These are phyloP conservation scores for Nematolebias whitei DNA, from an alignment of 2,113 vertebrate genomes.

Conservation along the genomic window DNA sequence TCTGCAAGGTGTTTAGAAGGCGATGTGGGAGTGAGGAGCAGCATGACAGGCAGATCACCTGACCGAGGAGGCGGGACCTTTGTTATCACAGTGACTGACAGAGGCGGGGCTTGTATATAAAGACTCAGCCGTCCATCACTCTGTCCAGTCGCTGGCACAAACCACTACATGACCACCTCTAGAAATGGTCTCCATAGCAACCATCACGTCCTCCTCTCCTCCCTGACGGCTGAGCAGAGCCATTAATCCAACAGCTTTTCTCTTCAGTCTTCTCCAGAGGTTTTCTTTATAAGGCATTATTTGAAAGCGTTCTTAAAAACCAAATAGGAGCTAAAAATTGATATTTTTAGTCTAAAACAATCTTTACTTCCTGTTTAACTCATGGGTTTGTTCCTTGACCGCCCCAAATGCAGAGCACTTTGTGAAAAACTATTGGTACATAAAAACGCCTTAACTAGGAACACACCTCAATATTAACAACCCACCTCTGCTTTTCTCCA, in stretches of 20 bases:
- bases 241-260: constrained; percentile 34
- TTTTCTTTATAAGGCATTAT: constrained; percentile 59
- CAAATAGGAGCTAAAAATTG: constrained; percentile 62
- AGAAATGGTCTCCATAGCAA: constrained; percentile 31
- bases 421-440: constrained; percentile 77
- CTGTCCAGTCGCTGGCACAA: constrained; percentile 46
- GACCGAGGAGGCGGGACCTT: constrained; percentile 45
- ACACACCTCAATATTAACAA: constrained; percentile 55
- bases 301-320: constrained; percentile 61
- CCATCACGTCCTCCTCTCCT: constrained; percentile 34
- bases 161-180: constrained; percentile 66
- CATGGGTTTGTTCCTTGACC: constrained; percentile 58
- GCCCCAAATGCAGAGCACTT: constrained; percentile 72
- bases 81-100: constrained; percentile 32
- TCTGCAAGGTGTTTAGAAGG: constrained; percentile 35
- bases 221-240: constrained; percentile 39
- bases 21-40: constrained; percentile 21
- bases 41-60: constrained; percentile 46
- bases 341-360: constrained; percentile 58
- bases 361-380: constrained; percentile 29
- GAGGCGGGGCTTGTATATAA: constrained; percentile 66
- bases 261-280: constrained; percentile 44
- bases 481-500: constrained; percentile 51
- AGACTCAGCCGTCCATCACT: constrained; percentile 21
- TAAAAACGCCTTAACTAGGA: constrained; percentile 78